Percentiles rank a stretch among this genome's conserved stretches.
Evolutionary conservation across 2,797 vertebrate genomes (phyloP).

Genomic region (Rhinophrynus dorsalis): DNA sequence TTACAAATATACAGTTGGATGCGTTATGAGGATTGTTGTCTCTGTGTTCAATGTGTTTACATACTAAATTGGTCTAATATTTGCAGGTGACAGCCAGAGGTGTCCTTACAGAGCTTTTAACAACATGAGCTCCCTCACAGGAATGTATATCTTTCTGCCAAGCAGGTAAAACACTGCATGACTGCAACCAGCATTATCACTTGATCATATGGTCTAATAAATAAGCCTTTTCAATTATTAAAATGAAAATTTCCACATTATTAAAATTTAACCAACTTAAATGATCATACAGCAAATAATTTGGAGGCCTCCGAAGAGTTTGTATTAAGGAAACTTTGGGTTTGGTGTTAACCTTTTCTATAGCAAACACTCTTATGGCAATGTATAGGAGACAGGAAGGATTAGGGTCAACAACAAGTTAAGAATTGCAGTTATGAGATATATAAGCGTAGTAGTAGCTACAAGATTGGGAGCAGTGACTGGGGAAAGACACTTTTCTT

Average conservation of each 20-base stretch:
- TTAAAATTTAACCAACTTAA: slow-evolving; percentile 80
- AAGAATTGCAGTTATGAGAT: too few species aligned
- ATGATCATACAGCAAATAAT: slow-evolving; percentile 72
- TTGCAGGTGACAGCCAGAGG: slow-evolving; percentile 3
- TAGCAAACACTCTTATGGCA: too few species aligned
- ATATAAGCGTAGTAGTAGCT: too few species aligned
- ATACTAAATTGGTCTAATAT: slow-evolving; percentile 6
- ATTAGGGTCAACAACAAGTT: too few species aligned
- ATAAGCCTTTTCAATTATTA: slow-evolving; percentile 79
- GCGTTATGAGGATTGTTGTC: not conserved
- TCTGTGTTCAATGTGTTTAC: not conserved
- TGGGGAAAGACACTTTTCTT: too few species aligned
- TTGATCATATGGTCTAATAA: slow-evolving; percentile 72
- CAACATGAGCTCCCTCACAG: not conserved
- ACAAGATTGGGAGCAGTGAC: too few species aligned
- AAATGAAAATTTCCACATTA: slow-evolving; percentile 78
- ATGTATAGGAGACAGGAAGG: too few species aligned
- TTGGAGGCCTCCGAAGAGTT: slow-evolving; percentile 46
- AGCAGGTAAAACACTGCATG: slow-evolving; percentile 68
- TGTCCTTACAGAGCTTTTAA: not conserved
- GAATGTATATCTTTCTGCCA: slow-evolving; percentile 8
- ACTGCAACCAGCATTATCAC: slow-evolving; percentile 69
- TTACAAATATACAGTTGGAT: not conserved
- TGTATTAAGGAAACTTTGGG: slow-evolving; percentile 7
- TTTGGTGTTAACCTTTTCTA: not conserved